Evolutionary conservation across 2,888 invertebrate species (phyloP).

Genomic region (Ormyrus labotus): DNA sequence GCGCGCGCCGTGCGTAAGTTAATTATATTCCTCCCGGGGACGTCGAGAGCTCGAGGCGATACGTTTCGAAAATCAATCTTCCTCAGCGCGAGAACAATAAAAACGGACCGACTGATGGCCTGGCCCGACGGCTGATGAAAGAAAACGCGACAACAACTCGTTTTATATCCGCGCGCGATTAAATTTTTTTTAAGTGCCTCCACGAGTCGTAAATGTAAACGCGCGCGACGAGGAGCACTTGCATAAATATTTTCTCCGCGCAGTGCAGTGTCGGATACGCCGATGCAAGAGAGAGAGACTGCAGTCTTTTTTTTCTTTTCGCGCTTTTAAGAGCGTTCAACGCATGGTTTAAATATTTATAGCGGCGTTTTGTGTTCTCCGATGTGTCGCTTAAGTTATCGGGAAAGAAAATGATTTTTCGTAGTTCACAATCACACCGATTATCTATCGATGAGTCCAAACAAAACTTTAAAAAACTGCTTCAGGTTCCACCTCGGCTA

Average conservation of each 20-base stretch:
- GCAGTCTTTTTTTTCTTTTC: not conserved
- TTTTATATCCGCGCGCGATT: not conserved
- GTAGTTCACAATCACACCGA: no score
- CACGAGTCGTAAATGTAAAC: slow-evolving; percentile 24
- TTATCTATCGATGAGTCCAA: no score
- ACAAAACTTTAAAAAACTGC: no score
- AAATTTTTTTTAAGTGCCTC: slow-evolving; percentile 28
- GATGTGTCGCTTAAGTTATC: no score
- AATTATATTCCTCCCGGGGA: slow-evolving; percentile 11
- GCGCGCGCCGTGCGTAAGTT: slow-evolving; percentile 3
- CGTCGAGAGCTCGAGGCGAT: not conserved
- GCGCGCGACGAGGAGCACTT: slow-evolving; percentile 19
- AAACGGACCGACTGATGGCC: no score
- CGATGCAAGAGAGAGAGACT: no score
- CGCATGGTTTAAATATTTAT: no score
- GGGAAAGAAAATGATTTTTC: no score
- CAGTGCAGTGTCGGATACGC: slow-evolving; percentile 42
- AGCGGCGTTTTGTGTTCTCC: no score
- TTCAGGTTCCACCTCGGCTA: no score
- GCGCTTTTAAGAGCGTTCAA: no score
- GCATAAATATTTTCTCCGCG: slow-evolving; percentile 42
- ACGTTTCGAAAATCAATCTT: slow-evolving; percentile 16
- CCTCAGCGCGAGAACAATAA: not conserved
- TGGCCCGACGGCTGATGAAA: not conserved
- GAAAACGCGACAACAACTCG: not conserved